phyloP scores from a whole-genome alignment of 1,140 invertebrate genomes.

The Drosophila ohnishii region DNA sequence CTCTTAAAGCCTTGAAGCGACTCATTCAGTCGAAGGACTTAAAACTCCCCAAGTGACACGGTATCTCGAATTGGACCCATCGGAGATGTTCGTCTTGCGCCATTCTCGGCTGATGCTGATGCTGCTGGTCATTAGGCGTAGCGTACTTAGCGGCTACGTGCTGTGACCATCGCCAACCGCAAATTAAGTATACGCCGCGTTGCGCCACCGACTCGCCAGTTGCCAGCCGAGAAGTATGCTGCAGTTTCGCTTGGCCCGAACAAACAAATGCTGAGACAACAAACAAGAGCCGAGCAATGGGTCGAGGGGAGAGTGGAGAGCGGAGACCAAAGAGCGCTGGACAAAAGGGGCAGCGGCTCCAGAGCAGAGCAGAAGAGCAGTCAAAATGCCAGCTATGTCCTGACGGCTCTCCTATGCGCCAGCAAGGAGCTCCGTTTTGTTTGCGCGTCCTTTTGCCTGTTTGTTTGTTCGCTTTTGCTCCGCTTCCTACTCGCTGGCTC shows the following conservation, averaged over 20 bases:
- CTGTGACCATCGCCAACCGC: slow-evolving; percentile 65
- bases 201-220: slow-evolving; percentile 26
- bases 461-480: slow-evolving; percentile 50
- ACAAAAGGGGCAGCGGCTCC: not conserved
- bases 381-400: slow-evolving; percentile 53
- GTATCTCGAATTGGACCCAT: slow-evolving; percentile 14
- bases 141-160: slow-evolving; percentile 68
- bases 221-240: slow-evolving; percentile 32
- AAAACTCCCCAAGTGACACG: slow-evolving; percentile 1
- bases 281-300: slow-evolving; percentile 21
- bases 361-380: slow-evolving; percentile 13
- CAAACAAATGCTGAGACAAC: slow-evolving; percentile 64
- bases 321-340: not conserved
- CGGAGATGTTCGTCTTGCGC: slow-evolving; percentile 2
- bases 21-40: not conserved
- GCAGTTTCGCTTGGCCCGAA: slow-evolving; percentile 52
- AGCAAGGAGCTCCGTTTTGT: slow-evolving; percentile 48
- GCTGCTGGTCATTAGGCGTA: slow-evolving; percentile 64
- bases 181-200: slow-evolving; percentile 71
- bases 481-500: not conserved
- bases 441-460: slow-evolving; percentile 42
- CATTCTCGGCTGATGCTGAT: slow-evolving; percentile 11
- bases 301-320: too few relatives aligned
- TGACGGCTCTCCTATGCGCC: slow-evolving; percentile 27
- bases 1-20: not conserved